Conservation (phyloP, 2,113 vertebrate species). For the Uria lomvia region DNA sequence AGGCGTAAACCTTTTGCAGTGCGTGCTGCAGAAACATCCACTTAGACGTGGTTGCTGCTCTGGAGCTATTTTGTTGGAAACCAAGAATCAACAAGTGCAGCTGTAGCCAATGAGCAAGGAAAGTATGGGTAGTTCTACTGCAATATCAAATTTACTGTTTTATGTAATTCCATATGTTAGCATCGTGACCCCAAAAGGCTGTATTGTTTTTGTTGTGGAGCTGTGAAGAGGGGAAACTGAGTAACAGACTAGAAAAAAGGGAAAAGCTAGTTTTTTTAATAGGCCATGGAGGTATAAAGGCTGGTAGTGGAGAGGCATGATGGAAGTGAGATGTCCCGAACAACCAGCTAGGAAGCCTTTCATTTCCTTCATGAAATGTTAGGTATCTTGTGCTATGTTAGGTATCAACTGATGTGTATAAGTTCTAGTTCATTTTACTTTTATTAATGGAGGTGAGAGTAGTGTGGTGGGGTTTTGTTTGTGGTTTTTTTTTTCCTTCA, state of each 20-base stretch:
- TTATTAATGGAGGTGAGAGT: background rate
- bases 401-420: background rate
- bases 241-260: background rate
- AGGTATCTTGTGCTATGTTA: background rate
- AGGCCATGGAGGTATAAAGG: rapidly evolving
- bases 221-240: background rate
- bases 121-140: background rate
- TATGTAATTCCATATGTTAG: background rate
- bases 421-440: background rate
- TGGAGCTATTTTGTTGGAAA: background rate
- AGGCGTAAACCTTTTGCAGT: background rate
- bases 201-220: background rate
- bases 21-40: background rate
- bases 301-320: background rate
- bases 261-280: background rate
- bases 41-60: background rate
- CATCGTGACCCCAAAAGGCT: background rate
- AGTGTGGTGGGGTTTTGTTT: background rate
- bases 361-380: background rate
- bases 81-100: background rate
- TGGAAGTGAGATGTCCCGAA: rapidly evolving
- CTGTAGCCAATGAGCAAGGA: background rate
- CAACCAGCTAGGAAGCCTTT: background rate
- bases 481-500: background rate
- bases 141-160: background rate